Evolutionary conservation across 1,140 invertebrate species (phyloP).

Genomic region (Lanistes nyassanus): DNA sequence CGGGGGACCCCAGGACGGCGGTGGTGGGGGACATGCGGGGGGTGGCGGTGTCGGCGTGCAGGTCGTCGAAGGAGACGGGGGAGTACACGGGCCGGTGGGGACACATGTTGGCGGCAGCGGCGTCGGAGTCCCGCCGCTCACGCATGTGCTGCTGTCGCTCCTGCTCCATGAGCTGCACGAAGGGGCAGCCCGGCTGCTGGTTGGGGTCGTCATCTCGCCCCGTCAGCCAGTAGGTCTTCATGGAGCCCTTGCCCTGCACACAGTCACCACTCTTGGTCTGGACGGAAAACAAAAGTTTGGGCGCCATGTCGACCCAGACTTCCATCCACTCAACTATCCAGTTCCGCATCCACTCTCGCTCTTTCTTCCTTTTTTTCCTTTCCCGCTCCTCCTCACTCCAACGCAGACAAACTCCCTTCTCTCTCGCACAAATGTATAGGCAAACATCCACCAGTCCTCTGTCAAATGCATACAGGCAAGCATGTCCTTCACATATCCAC

Average conservation of each 20-base stretch:
- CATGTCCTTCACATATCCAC: too few relatives aligned
- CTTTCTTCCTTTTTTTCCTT: conserved; percentile 1
- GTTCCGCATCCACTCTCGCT: neutral
- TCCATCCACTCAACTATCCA: conserved; percentile 13
- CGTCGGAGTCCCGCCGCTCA: neutral
- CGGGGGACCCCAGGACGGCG: too few relatives aligned
- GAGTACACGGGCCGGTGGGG: conserved; percentile 44
- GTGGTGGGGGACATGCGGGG: neutral
- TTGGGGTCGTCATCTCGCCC: conserved; percentile 19
- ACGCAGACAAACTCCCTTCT: too few relatives aligned
- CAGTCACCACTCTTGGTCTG: too few relatives aligned
- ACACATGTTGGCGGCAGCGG: neutral
- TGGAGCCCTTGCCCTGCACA: conserved; percentile 76
- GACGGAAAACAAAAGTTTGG: neutral
- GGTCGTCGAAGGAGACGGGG: conserved; percentile 56
- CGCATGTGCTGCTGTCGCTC: conserved; percentile 30
- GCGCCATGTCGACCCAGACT: neutral
- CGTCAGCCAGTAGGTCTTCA: conserved; percentile 85
- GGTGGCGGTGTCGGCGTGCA: conserved; percentile 31
- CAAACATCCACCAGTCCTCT: too few relatives aligned
- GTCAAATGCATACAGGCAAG: too few relatives aligned
- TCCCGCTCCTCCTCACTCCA: too few relatives aligned
- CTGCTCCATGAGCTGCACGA: conserved; percentile 43
- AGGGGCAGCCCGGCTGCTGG: conserved; percentile 41
- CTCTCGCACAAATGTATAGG: too few relatives aligned